phyloP scores from a whole-genome alignment of 2,888 invertebrate genomes.

The Lacanobia wlatinum region DNA sequence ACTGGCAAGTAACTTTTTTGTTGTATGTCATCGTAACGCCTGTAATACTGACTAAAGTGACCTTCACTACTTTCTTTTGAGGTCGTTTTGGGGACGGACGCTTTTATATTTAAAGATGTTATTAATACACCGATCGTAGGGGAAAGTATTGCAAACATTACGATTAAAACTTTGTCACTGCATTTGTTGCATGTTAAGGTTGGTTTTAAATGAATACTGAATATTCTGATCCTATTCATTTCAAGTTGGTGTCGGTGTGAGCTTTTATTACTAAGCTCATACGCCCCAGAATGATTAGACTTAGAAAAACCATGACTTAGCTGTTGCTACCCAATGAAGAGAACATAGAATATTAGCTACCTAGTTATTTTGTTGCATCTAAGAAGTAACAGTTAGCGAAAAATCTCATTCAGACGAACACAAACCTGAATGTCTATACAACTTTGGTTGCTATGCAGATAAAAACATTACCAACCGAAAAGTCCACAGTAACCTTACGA shows the following conservation, averaged over 20 bases:
- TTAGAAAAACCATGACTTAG: background rate
- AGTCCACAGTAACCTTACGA: slow-evolving; percentile 14
- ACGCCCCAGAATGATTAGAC: background rate
- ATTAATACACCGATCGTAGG: slow-evolving; percentile 18
- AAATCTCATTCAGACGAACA: background rate
- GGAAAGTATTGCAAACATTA: slow-evolving; percentile 21
- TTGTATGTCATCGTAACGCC: slow-evolving; percentile 83
- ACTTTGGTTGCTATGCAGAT: slow-evolving; percentile 13
- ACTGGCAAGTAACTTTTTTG: slow-evolving; percentile 84
- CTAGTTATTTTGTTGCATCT: no score
- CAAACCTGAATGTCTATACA: background rate
- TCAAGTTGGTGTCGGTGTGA: background rate
- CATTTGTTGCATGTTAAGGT: background rate
- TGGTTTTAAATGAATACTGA: background rate
- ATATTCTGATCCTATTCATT: background rate
- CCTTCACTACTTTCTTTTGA: slow-evolving; percentile 87
- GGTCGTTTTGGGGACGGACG: slow-evolving; percentile 73
- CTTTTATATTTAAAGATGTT: slow-evolving; percentile 41
- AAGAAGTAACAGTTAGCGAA: no score
- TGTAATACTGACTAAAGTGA: slow-evolving; percentile 84
- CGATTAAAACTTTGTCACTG: slow-evolving; percentile 13
- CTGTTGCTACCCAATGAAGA: background rate
- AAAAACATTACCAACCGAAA: background rate
- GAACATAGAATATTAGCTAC: no score
- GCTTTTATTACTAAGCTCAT: background rate